Evolutionary conservation across 2,797 vertebrate genomes (phyloP), one percentile per base, ranked within the genome.

Genomic region (Diplodus puntazzo): DNA sequence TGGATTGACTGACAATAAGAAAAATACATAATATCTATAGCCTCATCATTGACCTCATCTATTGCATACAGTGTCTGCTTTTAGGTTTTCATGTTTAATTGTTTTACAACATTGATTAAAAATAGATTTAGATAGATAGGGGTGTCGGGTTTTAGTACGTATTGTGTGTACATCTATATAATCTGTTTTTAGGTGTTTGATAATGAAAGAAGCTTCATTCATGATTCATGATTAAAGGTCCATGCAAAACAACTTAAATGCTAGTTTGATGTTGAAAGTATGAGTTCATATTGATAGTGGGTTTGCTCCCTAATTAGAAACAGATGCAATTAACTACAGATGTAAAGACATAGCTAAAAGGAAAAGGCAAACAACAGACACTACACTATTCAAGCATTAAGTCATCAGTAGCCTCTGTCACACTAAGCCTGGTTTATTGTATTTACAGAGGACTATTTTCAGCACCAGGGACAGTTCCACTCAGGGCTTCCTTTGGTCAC

Each of bases 401-500:
- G 12, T 49, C 49, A 63, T 58, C 21, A 21, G 6, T 7, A 18
- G 3, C 1, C 2, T 45, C 17, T 1, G 3, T 27, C 60, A 58
- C 27, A 60, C 34, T 42, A 42, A 30, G 11, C 17, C 34, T 43
- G 18, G 46, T 39, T 25, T 25, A 5, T 2, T 23, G 42, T 2
- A 11, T 27, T 16, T 4, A 17, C 14, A 27, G 25, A 57, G 25
- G 1, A 6, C 21, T 17, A 21, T 63, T 7, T 79, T 79, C 72
- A 84, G 87, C 60, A 89, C 82, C 73, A 59, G 30, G 73, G 79
- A 79, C 62, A 80, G 78, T 52, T 79, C 75, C 30, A 5, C 20
- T 0, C 5, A 54, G 7, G 2, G 2, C 16, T 48, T 57, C 25
- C 2, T 21, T 62, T 49, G 30, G 42, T 20, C 30, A 58, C 25